These are phyloP conservation scores for Calyptommatus sinebrachiatus DNA, from an alignment of 2,113 vertebrate species.

Conservation along the genomic window DNA sequence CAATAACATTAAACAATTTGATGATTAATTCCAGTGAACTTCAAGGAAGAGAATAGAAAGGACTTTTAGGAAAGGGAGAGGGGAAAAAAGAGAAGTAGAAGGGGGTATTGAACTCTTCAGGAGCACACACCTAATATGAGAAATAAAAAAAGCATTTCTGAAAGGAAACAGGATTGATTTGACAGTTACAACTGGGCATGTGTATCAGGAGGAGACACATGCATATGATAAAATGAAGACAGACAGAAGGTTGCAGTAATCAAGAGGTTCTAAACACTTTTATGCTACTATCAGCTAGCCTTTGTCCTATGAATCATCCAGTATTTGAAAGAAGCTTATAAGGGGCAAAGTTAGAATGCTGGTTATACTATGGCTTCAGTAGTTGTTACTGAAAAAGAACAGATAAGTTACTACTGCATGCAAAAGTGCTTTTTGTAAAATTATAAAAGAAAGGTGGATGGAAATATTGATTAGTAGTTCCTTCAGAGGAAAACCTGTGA, in stretches of 20 bases:
- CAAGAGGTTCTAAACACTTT: not conserved
- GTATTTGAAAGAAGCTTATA: not conserved
- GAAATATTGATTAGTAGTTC: not conserved
- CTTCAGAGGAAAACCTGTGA: not conserved
- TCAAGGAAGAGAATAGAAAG: not conserved
- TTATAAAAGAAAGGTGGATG: not conserved
- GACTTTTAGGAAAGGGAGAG: not conserved
- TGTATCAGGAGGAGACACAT: not conserved
- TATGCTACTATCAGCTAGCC: constrained; percentile 3
- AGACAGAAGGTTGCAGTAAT: not conserved
- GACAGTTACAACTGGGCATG: not conserved
- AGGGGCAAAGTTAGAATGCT: not conserved
- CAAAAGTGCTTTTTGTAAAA: not conserved
- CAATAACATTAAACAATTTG: constrained; percentile 13
- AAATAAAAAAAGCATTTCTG: not conserved
- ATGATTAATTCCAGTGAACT: not conserved
- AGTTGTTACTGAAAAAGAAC: not conserved
- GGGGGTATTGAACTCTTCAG: not conserved
- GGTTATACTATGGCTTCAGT: not conserved
- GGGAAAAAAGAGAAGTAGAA: not conserved
- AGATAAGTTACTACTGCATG: not conserved
- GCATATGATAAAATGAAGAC: not conserved
- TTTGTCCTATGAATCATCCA: not conserved
- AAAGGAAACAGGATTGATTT: constrained; percentile 12
- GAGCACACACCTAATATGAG: constrained; percentile 10